These are phyloP conservation scores for Aurelia sp. DNA, from an alignment of 30 jellyfish, hydroid and myxozoan species.

Conservation along the genomic window DNA sequence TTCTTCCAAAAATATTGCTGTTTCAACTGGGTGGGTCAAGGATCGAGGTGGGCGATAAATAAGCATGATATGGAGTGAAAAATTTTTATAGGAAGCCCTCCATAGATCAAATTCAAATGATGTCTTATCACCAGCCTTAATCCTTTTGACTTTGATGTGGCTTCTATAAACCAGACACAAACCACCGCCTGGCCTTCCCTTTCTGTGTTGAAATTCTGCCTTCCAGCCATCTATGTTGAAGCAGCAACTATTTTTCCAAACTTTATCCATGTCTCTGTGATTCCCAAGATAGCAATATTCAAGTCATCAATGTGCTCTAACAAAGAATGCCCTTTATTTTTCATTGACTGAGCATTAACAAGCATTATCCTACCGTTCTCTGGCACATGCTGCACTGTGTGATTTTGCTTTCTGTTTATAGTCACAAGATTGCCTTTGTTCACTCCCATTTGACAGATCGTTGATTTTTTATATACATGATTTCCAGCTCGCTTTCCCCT, in stretches of 20 bases:
- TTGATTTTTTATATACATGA: neutral
- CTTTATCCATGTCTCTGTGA: constrained; percentile 3
- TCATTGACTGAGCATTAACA: constrained; percentile 27
- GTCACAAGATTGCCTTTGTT: constrained; percentile 12
- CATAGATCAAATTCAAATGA: constrained; percentile 12
- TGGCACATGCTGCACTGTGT: neutral
- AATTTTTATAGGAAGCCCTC: neutral
- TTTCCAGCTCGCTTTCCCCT: constrained; percentile 11
- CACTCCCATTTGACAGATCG: constrained; percentile 8
- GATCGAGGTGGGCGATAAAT: constrained; percentile 21
- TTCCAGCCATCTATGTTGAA: neutral
- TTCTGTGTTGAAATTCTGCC: constrained; percentile 24
- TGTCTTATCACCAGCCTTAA: no score
- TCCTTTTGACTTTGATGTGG: constrained; percentile 1
- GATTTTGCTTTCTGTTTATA: constrained; percentile 22
- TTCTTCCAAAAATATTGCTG: constrained; percentile 7
- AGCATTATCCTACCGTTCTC: constrained; percentile 6
- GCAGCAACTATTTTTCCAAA: constrained; percentile 13
- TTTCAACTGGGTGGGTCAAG: constrained; percentile 26
- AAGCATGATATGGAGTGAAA: constrained; percentile 1
- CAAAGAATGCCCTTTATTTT: constrained; percentile 16
- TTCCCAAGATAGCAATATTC: neutral
- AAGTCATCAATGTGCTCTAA: constrained; percentile 18
- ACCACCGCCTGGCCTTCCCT: constrained; percentile 25
- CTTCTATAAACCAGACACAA: constrained; percentile 11